Base-by-base conservation (phyloP, 2,113 vertebrate genomes). In the Sebastes schlegelii region DNA sequence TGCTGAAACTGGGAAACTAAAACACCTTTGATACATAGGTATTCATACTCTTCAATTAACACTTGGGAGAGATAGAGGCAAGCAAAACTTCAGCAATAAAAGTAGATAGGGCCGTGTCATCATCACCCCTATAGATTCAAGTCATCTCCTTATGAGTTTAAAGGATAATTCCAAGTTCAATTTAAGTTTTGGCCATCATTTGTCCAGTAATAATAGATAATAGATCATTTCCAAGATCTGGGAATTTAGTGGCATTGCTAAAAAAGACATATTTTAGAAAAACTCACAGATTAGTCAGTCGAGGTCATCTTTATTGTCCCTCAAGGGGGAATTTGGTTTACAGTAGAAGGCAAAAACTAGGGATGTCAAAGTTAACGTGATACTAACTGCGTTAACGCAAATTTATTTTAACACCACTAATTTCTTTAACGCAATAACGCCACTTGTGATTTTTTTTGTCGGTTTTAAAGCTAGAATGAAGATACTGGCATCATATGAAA, bases 21-120 rank as follows among this genome's bases (percentile, higher is more conserved):
- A 73, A 65, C 54, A 81, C 48, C 52, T 79, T 74, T 72, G 42
- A 71, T 71, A 17, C 63, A 68, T 40, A 63, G 40, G 21, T 68
- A 16, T 40, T 71, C 55, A 49, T 34, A 58, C 21, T 54, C 23
- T 83, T 83, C 46, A 85, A 73, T 88, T 84, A 88, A 77, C 69
- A 79, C 70, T 26, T 62, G 4, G 11, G 34, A 58, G 19, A 71
- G 23, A 74, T 40, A 23, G 57, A 74, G 23, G 26, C 12, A 26
- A 63, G 60, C 60, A n/a, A 46, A 12, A 34, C 43, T 49, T n/a
- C 6, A 9, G 7, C 21, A 63, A 21, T 55, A 64, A 57, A 43
- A 71, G 60, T 5, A 34, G 26, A 68, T 7, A 23, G 8, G 11
- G 49, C 8, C 67, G 54, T 77, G 54, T 73, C 52, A 52, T 79